Conservation (phyloP, 1,140 invertebrate genomes). For the Pseudomyrmex cubaensis region DNA sequence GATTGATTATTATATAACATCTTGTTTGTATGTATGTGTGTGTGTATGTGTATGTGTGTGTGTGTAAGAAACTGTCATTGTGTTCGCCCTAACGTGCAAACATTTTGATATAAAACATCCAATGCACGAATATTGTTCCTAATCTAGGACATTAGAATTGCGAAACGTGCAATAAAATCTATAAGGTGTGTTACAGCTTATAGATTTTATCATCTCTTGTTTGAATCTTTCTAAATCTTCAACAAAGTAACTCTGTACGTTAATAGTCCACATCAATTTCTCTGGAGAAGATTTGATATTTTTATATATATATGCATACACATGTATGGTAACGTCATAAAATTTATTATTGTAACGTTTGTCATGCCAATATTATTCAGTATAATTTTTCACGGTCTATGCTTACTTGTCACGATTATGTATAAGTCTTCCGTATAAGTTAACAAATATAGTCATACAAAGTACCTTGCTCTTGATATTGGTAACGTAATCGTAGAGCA, state of each 20-base stretch:
- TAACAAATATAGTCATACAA: slow-evolving; percentile 6
- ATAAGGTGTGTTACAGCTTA: not conserved
- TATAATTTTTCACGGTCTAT: slow-evolving; percentile 3
- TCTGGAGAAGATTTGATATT: slow-evolving; percentile 38
- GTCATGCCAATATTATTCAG: slow-evolving; percentile 21
- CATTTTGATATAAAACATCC: slow-evolving; percentile 5
- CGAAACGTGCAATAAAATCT: slow-evolving; percentile 20
- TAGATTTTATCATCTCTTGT: slow-evolving; percentile 18
- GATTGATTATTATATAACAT: slow-evolving; percentile 18
- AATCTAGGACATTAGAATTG: not conserved
- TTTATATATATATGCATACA: not conserved
- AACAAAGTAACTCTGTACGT: not conserved
- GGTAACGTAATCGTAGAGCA: not conserved
- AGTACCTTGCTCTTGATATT: slow-evolving; percentile 1
- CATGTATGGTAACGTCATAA: not conserved
- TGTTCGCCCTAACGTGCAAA: slow-evolving; percentile 6
- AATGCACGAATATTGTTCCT: slow-evolving; percentile 7
- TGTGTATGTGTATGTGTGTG: too few relatives aligned
- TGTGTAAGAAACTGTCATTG: not conserved
- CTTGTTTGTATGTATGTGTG: too few relatives aligned
- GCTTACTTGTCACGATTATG: not conserved
- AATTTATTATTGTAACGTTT: not conserved
- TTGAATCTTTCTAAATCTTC: slow-evolving; percentile 34
- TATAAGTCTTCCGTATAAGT: slow-evolving; percentile 30
- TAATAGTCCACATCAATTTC: slow-evolving; percentile 22